Evolutionary conservation across 2,888 invertebrate genomes (phyloP), one percentile per base, ranked within the genome.

Genomic region (Polydrusus cervinus): DNA sequence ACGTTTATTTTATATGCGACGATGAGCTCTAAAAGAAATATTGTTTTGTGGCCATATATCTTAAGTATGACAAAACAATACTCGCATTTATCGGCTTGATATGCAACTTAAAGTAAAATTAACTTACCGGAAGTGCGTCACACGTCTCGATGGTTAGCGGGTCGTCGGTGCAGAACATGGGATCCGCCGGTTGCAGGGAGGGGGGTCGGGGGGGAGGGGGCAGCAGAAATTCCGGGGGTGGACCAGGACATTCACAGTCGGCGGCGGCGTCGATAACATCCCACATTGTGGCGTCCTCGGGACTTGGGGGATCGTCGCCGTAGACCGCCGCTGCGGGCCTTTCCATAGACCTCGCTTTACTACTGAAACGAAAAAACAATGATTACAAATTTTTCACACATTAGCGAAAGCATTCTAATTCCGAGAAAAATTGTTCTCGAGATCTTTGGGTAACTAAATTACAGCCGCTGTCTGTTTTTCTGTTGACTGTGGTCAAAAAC

Each of bases 231-330:
- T 92, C 91, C 78, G 93, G 93, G 82, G 93, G 93, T 83, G 93
- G 93, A 83, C 93, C 93, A 82, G 92, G 90, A 88, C 93, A 93
- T 87, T 93, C 93, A 87, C 93, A 93, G 89, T 93, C 92, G 87
- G 91, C 89, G 87, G 92, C 92, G 86, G 91, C 89, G 88, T 72
- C 74, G 38, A 76, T 61, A 43, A 73, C 75, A 45, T 92, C 92
- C 92, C 93, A 92, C 92, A 93, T 92, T 89, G 89, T 90, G 82
- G 80, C 80, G 81, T 83, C 79, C 67, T 81, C 83, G 80, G 83
- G 81, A 66, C 69, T 65, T 81, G 84, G 82, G 75, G 82, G 80
- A 79, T 83, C 82, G 70, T 84, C 82, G 72, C 79, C 80, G 82
- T 84, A 83, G 67, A 84, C 85, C 79, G 85, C 86, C 79, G 64